phyloP scores from a whole-genome alignment of 2,113 vertebrate genomes.

The Narcine bancroftii region DNA sequence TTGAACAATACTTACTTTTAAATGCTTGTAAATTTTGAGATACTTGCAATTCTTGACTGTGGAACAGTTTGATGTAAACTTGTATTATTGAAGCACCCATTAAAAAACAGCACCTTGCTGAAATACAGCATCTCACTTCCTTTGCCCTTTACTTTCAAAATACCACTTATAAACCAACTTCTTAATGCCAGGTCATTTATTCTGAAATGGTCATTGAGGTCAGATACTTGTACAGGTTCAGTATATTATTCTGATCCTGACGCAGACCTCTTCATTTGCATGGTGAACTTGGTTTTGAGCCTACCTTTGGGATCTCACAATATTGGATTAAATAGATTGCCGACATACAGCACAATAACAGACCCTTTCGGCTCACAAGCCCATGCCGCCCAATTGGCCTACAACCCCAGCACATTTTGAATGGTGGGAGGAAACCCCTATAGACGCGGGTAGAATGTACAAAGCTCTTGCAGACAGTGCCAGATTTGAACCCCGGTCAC shows the following conservation, averaged over 20 bases:
- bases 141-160: neutral
- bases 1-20: slow-evolving; percentile 70
- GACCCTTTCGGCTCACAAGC: too few relatives aligned
- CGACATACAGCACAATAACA: too few relatives aligned
- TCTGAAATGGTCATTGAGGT: neutral
- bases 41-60: slow-evolving; percentile 84
- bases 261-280: neutral
- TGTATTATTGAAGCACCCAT: slow-evolving; percentile 98
- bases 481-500: too few relatives aligned
- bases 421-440: too few relatives aligned
- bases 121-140: slow-evolving; percentile 43
- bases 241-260: neutral
- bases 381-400: too few relatives aligned
- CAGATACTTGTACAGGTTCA: neutral
- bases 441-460: too few relatives aligned
- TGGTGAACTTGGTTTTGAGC: neutral
- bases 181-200: neutral
- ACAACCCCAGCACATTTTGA: too few relatives aligned
- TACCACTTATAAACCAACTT: neutral
- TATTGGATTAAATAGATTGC: neutral
- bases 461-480: too few relatives aligned
- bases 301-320: neutral
- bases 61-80: slow-evolving; percentile 95
- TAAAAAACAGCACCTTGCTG: slow-evolving; percentile 95
- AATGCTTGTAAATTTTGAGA: slow-evolving; percentile 95